Percentiles rank a stretch among this genome's conserved stretches.
Evolutionary conservation across 30 jellyfish, hydroid and myxozoan genomes (phyloP).

Genomic region (Nemopilema nomurai): DNA sequence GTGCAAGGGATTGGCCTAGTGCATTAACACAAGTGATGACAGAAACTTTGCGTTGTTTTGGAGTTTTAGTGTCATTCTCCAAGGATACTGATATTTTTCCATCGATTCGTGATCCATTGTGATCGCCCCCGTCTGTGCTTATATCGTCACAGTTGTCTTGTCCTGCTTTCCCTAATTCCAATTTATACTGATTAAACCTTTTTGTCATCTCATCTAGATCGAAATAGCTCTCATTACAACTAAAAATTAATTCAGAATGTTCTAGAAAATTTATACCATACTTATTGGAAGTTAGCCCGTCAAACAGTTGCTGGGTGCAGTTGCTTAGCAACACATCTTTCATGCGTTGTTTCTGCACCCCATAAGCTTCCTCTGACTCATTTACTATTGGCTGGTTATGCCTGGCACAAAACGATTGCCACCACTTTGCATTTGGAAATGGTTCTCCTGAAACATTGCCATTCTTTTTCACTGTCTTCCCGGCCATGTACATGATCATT

Average conservation of each 20-base stretch:
- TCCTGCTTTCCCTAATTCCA: slow-evolving; percentile 5
- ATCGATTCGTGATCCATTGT: slow-evolving; percentile 3
- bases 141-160: not conserved
- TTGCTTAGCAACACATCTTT: slow-evolving; percentile 5
- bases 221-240: slow-evolving; percentile 42
- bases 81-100: slow-evolving; percentile 28
- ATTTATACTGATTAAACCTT: not conserved
- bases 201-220: slow-evolving; percentile 5
- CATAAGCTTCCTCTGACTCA: slow-evolving; percentile 17
- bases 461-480: slow-evolving; percentile 18
- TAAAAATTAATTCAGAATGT: slow-evolving; percentile 39
- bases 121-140: not conserved
- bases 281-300: slow-evolving; percentile 33
- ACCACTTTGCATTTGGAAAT: slow-evolving; percentile 35
- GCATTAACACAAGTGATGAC: slow-evolving; percentile 51
- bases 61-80: not conserved
- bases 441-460: slow-evolving; percentile 22
- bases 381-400: slow-evolving; percentile 29
- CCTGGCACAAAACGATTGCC: slow-evolving; percentile 51
- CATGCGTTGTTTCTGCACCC: slow-evolving; percentile 16
- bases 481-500: slow-evolving; percentile 55
- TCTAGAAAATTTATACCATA: slow-evolving; percentile 44
- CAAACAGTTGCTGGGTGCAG: slow-evolving; percentile 35
- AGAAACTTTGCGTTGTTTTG: slow-evolving; percentile 4
- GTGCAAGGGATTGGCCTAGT: slow-evolving; percentile 46